phyloP scores from a whole-genome alignment of 2,888 invertebrate species.

The Endomychus coccineus region DNA sequence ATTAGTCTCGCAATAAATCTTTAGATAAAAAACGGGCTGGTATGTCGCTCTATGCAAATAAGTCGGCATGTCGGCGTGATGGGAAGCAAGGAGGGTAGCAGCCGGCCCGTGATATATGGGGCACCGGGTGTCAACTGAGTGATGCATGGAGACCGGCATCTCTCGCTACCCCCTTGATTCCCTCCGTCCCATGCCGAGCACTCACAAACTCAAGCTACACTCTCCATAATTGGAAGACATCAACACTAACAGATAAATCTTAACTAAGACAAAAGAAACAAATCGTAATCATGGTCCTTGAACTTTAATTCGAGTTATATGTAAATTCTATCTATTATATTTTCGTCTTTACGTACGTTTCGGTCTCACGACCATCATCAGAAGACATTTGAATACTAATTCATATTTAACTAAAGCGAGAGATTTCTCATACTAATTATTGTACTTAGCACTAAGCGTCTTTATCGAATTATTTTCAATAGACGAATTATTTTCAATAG shows the following conservation, averaged over 20 bases:
- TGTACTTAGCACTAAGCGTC: no score
- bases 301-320: no score
- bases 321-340: no score
- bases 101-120: slow-evolving; percentile 44
- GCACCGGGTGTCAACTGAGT: slow-evolving; percentile 47
- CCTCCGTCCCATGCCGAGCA: slow-evolving; percentile 7
- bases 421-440: no score
- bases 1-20: slow-evolving; percentile 46
- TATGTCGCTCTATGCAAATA: slow-evolving; percentile 46
- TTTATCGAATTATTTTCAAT: no score
- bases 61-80: slow-evolving; percentile 29
- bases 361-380: no score
- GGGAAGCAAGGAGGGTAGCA: slow-evolving; percentile 22
- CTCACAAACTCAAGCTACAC: slow-evolving; percentile 26
- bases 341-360: no score
- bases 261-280: no score
- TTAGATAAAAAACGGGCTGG: slow-evolving; percentile 38
- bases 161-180: slow-evolving; percentile 16
- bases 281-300: no score
- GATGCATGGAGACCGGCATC: slow-evolving; percentile 43
- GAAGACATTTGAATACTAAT: no score
- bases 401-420: no score
- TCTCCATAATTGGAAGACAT: slow-evolving; percentile 30
- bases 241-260: slow-evolving; percentile 18
- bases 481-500: no score